Evolutionary conservation across 2,797 vertebrate genomes (phyloP).

Genomic region (Melanotaenia nigrans): DNA sequence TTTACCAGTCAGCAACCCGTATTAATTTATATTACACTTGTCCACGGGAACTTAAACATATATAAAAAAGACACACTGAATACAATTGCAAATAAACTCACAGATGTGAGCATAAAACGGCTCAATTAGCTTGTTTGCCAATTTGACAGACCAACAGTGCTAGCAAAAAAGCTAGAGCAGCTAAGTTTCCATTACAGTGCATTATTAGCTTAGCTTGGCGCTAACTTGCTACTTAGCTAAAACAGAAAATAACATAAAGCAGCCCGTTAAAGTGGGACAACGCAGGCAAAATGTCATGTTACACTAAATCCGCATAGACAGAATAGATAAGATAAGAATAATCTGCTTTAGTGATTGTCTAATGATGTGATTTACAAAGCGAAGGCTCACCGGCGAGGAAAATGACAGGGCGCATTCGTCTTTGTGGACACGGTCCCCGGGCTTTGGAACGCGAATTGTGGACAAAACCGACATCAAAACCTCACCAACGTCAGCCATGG

Average conservation of each 20-base stretch:
- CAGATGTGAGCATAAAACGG: background rate
- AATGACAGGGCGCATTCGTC: constrained; percentile 99
- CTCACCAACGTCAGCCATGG: constrained; percentile 92
- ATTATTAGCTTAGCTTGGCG: constrained; percentile 74
- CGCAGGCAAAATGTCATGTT: background rate
- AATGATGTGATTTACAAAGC: constrained; percentile 21
- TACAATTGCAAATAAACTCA: background rate
- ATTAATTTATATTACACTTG: background rate
- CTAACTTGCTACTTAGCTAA: constrained; percentile 62
- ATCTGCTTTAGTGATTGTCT: background rate
- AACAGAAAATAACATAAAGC: constrained; percentile 18
- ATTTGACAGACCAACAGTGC: constrained; percentile 55
- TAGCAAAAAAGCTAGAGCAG: constrained; percentile 56
- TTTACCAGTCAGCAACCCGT: constrained; percentile 5
- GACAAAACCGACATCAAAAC: constrained; percentile 95
- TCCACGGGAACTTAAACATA: background rate
- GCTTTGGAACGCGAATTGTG: constrained; percentile 94
- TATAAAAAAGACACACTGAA: background rate
- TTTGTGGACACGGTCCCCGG: constrained; percentile 98
- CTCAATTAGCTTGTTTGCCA: constrained; percentile 20
- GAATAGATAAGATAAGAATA: background rate
- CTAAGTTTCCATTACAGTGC: constrained; percentile 67
- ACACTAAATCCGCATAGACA: background rate
- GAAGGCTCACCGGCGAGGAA: constrained; percentile 91
- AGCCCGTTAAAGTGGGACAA: constrained; percentile 8